Base-by-base conservation (phyloP, 1,140 invertebrate species). In the Daktulosphaira vitifoliae region DNA sequence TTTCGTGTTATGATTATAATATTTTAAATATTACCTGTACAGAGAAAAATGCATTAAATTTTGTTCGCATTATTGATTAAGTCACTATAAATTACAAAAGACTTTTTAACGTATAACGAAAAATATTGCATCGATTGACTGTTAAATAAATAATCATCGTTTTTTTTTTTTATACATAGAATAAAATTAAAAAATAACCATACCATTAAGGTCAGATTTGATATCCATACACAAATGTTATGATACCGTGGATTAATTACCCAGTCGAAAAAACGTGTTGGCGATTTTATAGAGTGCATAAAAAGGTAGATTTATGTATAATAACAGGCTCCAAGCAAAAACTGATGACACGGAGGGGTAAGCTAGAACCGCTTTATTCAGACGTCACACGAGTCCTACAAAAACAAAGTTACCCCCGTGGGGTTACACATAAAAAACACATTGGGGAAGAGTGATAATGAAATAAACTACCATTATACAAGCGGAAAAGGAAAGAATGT, bases 281-380 rank as follows among this genome's bases (percentile, higher is more conserved):
- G 52, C 52, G 37, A 7, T 13, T 5, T 37, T 13, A 37, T 37
- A 37, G 5, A 7, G 13, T 42, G 16, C 13, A 23, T 33, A 23
- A 42, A 42, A 56, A 42, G 52, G 52, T 38, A 56, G 52, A 56
- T 56, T 56, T 56, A 42, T 56, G 38, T 56, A 42, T 56, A 56
- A 56, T 25, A 56, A 56, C 37, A 42, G 37, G 52, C 52, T 39
- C 33, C 22, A 37, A 13, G 37, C 33, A 33, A 38, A 56, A 56
- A 56, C 52, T 22, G 15, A 38, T 39, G 33, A 37, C 52, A 16
- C 37, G 18, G 9, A 18, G 46, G 46, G 46, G 20, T 33, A 39
- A 39, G 23, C 25, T 39, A 37, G 5, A 56, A 56, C 15, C 52
- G 52, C 52, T 56, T 56, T 56, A 56, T 56, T 56, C 52, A 38